Conservation (phyloP, 2,888 invertebrate genomes). For the Nephrotoma appendiculata region DNA sequence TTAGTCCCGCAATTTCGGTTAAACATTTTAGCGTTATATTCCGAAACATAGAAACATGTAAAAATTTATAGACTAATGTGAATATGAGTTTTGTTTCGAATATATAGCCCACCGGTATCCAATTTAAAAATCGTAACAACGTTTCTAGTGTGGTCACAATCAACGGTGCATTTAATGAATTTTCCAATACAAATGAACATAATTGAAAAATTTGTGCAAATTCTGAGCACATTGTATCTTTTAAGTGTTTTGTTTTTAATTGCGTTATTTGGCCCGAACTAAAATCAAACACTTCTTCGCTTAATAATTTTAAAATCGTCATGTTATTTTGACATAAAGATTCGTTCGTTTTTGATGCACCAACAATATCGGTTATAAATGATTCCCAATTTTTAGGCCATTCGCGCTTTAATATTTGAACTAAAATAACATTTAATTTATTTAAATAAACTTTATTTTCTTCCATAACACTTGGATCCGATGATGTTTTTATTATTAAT, state of each 20-base stretch:
- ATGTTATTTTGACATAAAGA: constrained; percentile 99
- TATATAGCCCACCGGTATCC: constrained; percentile 99
- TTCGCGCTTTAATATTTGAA: constrained; percentile 96
- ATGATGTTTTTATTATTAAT: constrained; percentile 95
- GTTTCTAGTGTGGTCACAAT: constrained; percentile 95
- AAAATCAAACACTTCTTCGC: constrained; percentile 99
- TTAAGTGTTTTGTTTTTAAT: constrained; percentile 96
- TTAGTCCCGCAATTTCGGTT: constrained; percentile 93
- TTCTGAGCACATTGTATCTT: constrained; percentile 98
- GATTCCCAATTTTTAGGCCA: constrained; percentile 99
- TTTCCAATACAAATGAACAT: constrained; percentile 95
- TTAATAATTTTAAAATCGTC: constrained; percentile 91
- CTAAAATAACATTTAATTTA: constrained; percentile 97
- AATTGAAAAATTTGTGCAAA: constrained; percentile 97
- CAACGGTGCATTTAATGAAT: constrained; percentile 91
- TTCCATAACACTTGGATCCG: constrained; percentile 77
- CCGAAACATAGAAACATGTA: constrained; percentile 93
- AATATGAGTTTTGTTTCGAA: constrained; percentile 96
- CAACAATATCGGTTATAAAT: constrained; percentile 98
- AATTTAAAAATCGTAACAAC: constrained; percentile 88
- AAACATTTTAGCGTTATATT: constrained; percentile 97
- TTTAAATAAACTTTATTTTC: constrained; percentile 91
- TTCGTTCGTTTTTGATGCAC: constrained; percentile 97
- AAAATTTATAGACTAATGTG: constrained; percentile 89
- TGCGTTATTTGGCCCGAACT: constrained; percentile 97